Evolutionary conservation across 2,888 invertebrate species (phyloP).

Genomic region (Cosmia trapezina): DNA sequence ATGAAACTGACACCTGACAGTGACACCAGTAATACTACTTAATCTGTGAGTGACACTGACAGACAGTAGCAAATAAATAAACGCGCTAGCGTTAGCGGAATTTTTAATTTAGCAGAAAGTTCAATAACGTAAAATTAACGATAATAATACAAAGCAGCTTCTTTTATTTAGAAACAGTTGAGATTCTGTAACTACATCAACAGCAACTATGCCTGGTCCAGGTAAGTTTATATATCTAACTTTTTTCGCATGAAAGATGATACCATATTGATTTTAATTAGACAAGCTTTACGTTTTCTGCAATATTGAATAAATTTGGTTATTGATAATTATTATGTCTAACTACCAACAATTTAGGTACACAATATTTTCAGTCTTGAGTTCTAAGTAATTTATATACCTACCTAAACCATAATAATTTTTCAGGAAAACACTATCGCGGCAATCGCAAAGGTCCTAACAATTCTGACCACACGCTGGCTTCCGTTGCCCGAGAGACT

Average conservation of each 20-base stretch:
- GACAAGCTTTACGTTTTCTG: conserved; percentile 1
- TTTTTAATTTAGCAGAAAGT: conserved; percentile 14
- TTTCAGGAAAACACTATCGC: conserved; percentile 76
- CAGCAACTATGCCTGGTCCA: conserved; percentile 73
- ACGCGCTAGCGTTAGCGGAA: conserved; percentile 13
- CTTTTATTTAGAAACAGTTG: not conserved
- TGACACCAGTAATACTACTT: too few species aligned
- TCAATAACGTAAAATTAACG: not conserved
- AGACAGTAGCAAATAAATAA: conserved; percentile 19
- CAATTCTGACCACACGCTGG: conserved; percentile 69
- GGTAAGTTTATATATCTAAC: conserved; percentile 60
- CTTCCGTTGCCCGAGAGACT: conserved; percentile 79
- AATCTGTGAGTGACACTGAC: too few species aligned
- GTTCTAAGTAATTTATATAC: too few species aligned
- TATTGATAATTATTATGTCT: not conserved
- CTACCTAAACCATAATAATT: not conserved
- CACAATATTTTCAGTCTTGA: not conserved
- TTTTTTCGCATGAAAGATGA: not conserved
- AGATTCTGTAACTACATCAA: not conserved
- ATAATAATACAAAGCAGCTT: not conserved
- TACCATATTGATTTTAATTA: not conserved
- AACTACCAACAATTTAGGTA: not conserved
- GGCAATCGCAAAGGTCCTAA: conserved; percentile 67
- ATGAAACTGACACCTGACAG: not conserved
- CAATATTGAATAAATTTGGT: not conserved